Evolutionary conservation across 2,113 vertebrate genomes (phyloP).

Genomic region (Alligator sinensis): DNA sequence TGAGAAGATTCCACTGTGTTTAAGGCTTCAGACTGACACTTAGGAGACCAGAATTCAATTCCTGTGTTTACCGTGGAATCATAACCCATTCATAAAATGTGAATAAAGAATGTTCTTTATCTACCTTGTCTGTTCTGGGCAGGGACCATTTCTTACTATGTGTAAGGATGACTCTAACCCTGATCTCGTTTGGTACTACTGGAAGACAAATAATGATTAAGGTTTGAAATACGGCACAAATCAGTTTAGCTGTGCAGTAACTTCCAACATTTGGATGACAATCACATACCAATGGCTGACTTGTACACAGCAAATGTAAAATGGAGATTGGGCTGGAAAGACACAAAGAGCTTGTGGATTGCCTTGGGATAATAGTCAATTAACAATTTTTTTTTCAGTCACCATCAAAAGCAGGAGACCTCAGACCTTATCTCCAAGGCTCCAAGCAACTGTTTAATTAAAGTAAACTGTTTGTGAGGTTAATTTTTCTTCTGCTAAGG

Average conservation of each 20-base stretch:
- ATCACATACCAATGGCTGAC: not conserved
- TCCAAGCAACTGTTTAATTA: not conserved
- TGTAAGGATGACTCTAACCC: not conserved
- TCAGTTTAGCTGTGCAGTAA: not conserved
- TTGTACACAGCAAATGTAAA: not conserved
- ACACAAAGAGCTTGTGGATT: accelerated
- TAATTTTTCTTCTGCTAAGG: not conserved
- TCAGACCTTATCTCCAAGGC: not conserved
- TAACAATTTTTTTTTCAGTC: not conserved
- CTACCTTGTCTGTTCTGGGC: not conserved
- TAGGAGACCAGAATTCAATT: not conserved
- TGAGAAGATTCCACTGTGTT: not conserved
- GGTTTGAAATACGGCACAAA: not conserved
- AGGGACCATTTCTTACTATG: not conserved
- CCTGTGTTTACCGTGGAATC: not conserved
- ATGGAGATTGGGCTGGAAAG: not conserved
- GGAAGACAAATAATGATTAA: not conserved
- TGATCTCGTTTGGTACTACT: not conserved
- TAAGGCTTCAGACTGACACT: not conserved
- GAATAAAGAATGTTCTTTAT: not conserved
- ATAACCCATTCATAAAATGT: not conserved
- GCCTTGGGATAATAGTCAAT: not conserved
- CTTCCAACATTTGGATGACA: not conserved
- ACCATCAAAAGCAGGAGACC: not conserved
- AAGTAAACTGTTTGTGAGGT: not conserved